Evolutionary conservation across 2,888 invertebrate genomes (phyloP).

Genomic region (Baronia brevicornis): DNA sequence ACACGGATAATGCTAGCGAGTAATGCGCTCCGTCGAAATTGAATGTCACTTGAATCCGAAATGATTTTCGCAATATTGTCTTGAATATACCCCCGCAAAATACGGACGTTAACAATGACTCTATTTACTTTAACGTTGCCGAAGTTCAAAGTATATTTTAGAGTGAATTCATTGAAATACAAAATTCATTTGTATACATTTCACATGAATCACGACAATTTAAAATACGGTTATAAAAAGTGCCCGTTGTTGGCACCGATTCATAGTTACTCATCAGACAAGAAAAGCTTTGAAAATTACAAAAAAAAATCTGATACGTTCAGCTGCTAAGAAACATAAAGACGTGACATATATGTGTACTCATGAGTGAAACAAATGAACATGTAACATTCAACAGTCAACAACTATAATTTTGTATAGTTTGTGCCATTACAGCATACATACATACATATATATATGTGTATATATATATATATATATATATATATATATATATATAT

Average conservation of each 20-base stretch:
- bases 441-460: no score
- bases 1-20: conserved; percentile 52
- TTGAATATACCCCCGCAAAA: conserved; percentile 15
- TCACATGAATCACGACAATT: conserved; percentile 6
- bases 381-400: no score
- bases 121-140: no score
- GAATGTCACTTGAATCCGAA: conserved; percentile 30
- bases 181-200: conserved; percentile 1
- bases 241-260: conserved; percentile 10
- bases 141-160: background rate
- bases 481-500: no score
- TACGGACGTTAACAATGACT: no score
- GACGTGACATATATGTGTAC: no score
- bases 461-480: no score
- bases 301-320: conserved; percentile 8
- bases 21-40: conserved; percentile 43
- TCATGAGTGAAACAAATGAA: no score
- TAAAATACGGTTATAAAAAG: conserved; percentile 4
- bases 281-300: conserved; percentile 9
- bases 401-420: no score
- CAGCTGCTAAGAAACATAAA: no score
- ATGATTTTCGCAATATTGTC: conserved; percentile 14
- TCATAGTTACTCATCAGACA: conserved; percentile 13
- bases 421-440: no score
- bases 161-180: background rate